phyloP scores from a whole-genome alignment of 2,797 vertebrate genomes.

The Onychomys torridus region DNA sequence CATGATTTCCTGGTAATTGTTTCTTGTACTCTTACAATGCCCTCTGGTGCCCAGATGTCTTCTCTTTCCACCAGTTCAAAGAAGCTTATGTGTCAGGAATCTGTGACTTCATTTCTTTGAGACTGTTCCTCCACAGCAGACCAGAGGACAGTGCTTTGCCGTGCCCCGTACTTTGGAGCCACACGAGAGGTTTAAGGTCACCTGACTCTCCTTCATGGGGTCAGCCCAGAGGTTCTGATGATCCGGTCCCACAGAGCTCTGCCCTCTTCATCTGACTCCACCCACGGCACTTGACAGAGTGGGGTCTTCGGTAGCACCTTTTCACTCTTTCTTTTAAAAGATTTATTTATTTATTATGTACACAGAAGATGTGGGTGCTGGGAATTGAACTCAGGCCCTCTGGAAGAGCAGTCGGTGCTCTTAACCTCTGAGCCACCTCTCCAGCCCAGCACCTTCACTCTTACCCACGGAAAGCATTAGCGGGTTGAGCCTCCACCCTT shows the following conservation, averaged over 20 bases:
- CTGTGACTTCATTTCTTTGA: slow-evolving; percentile 50
- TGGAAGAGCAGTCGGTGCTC: too few relatives aligned
- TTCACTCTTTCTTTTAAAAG: too few relatives aligned
- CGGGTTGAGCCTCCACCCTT: background rate
- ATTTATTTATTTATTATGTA: too few relatives aligned
- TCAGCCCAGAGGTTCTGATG: background rate
- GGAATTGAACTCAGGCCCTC: too few relatives aligned
- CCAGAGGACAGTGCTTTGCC: slow-evolving; percentile 38
- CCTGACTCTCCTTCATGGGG: background rate
- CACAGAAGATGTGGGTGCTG: too few relatives aligned
- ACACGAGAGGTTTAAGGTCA: background rate
- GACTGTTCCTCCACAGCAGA: slow-evolving; percentile 35
- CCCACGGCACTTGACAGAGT: too few relatives aligned
- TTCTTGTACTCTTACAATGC: background rate
- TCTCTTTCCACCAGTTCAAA: slow-evolving; percentile 43
- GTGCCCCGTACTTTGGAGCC: background rate
- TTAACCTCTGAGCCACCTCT: too few relatives aligned
- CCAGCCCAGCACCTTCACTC: background rate
- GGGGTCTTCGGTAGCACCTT: background rate
- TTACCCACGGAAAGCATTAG: background rate
- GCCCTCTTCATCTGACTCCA: background rate
- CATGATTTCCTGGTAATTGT: background rate
- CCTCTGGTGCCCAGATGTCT: slow-evolving; percentile 63
- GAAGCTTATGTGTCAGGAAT: slow-evolving; percentile 54
- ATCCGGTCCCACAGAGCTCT: background rate